Base-by-base conservation (phyloP, 2,113 vertebrate species). In the Struthidea cinerea region DNA sequence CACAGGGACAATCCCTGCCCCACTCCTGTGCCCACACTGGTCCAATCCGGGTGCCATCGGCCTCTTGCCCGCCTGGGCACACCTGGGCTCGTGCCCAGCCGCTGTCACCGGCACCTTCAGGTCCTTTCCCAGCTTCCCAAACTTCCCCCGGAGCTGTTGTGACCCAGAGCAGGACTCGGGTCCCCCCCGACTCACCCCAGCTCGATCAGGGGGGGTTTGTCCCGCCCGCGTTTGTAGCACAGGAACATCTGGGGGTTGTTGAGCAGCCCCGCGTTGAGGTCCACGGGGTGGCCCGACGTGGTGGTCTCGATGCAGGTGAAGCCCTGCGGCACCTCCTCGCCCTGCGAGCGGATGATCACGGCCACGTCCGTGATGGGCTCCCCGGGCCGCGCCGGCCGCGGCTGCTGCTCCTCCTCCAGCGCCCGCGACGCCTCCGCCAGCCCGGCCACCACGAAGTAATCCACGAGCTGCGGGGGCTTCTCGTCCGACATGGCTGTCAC, bases 261-360 rank as follows among this genome's bases (percentile, higher is more conserved):
- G 97, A 99, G 98, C 52, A 99, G 98, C 39, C 99, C 98, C 7
- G 98, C 98, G 84, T 98, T 99, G 95, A 99, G 98, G 93, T 99
- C 99, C 10, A 99, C 98, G 2, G 98, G 98, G 94, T 99, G 98
- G 4, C 99, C 99, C 0, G 98, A 98, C 8, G 98, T 97, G 1
- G 99, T 99, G 89, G 97, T 95, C 97, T 99, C 99, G 55, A 99
- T 99, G 98, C 99, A 99, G 14, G 99, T 99, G 97, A 99, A 99
- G 42, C 99, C 99, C 76, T 99, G 99, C 0, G 99, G 99, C 42
- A 99, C 99, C 13, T 99, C 99, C 97, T 99, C 99, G 5, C 98
- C 98, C 61, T 99, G 98, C 0, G 99, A 98, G 23, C 98, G 98
- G 46, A 99, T 98, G 57, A 99, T 99, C 91, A 99, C 98, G 3